Conservation (phyloP, 2,888 invertebrate genomes). For the Mellilla xanthometata region DNA sequence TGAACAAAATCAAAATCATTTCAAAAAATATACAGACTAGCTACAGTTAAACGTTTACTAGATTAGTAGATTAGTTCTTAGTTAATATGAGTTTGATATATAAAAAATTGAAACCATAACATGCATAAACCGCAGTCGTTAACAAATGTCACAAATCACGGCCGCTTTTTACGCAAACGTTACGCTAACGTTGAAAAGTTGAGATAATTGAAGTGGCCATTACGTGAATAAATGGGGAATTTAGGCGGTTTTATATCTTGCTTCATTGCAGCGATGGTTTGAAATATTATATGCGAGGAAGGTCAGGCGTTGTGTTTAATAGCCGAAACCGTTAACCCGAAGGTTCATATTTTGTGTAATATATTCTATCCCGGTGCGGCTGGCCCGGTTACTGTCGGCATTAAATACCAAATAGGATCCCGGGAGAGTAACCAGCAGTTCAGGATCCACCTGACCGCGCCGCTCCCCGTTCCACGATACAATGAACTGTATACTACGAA, state of each 20-base stretch:
- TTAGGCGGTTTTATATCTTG: constrained; percentile 22
- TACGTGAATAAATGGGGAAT: constrained; percentile 26
- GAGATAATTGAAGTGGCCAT: constrained; percentile 24
- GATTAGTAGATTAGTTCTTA: no score
- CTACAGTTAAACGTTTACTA: no score
- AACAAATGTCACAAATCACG: constrained; percentile 6
- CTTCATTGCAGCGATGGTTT: constrained; percentile 9
- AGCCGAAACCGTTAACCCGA: constrained; percentile 18
- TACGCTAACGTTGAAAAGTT: constrained; percentile 19
- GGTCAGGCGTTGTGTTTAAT: constrained; percentile 14
- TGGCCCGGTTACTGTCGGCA: constrained; percentile 18
- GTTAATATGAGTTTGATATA: no score
- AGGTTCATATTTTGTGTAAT: constrained; percentile 21
- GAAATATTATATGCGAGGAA: constrained; percentile 15
- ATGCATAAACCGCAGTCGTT: neutral
- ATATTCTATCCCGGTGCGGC: constrained; percentile 17
- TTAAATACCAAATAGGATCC: constrained; percentile 28
- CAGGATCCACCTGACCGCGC: constrained; percentile 11
- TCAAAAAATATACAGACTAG: no score
- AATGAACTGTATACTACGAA: no score
- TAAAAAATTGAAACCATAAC: no score
- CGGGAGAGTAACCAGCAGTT: constrained; percentile 12
- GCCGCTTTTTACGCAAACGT: constrained; percentile 15
- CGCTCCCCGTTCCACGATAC: neutral
- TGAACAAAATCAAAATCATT: no score